Evolutionary conservation across 2,113 vertebrate genomes (phyloP), one percentile per base, ranked within the genome.

Genomic region (Phasianus colchicus): DNA sequence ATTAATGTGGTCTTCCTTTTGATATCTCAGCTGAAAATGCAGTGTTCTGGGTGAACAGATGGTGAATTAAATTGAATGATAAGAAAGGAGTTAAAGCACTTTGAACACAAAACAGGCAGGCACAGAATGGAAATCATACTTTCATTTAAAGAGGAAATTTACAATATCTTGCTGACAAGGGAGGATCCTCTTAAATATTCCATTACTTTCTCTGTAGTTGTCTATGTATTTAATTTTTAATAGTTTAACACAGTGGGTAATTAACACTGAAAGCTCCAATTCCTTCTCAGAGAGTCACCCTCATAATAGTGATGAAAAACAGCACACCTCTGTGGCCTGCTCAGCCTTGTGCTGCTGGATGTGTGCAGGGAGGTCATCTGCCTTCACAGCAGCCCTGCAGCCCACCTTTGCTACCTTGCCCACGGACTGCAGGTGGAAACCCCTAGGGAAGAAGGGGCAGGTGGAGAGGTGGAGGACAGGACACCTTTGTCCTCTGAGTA

Each of bases 11-110:
- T 85, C 76, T 96, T 94, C 69, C 34, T 89, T 95, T 96, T 91
- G 88, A 96, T 83, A 95, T 89, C 86, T 97, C 89, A 94, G 72
- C 83, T 94, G 83, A 96, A 97, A 96, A 92, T 88, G 86, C 88
- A 71, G 88, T 96, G 64, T 94, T 92, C 88, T 73, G 55, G 48
- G 79, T 91, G 85, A 97, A 92, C 76, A 97, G 90, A 91, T 93
- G 89, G 84, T 75, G 89, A 77, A 88, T 91, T 94, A 95, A 95
- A 95, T 86, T 84, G 89, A 97, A 92, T 88, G 54, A 90, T 89
- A 93, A 97, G 82, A 89, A 45, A 85, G 72, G 89, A 87, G 61
- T 75, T 83, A 92, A 96, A 91, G 67, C 6, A 22, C 87, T 95
- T 96, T 69, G 79, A 96, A 94, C 52, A 80, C 78, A 78, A 86